These are phyloP conservation scores for Volucella inanis DNA, from an alignment of 2,888 invertebrate species.

Conservation along the genomic window DNA sequence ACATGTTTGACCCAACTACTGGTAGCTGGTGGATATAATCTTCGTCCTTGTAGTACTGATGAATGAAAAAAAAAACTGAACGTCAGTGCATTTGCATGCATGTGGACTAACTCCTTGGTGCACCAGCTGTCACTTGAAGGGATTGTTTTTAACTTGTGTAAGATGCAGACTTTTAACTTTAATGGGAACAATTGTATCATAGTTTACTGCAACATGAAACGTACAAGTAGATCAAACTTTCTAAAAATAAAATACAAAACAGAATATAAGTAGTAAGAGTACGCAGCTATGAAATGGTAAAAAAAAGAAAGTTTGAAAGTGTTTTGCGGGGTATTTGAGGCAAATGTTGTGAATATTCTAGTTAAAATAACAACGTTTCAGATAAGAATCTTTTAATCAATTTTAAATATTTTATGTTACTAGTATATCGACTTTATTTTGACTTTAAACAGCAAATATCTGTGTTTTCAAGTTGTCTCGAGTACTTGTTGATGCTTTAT, in stretches of 20 bases:
- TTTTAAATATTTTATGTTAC: neutral
- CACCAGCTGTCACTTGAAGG: conserved; percentile 9
- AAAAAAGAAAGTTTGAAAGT: too few relatives aligned
- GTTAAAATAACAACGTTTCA: too few relatives aligned
- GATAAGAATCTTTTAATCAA: too few relatives aligned
- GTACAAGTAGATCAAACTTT: neutral
- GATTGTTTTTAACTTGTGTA: neutral
- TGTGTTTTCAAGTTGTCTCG: neutral
- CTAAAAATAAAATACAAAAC: neutral
- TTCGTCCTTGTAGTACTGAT: conserved; percentile 14
- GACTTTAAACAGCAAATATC: neutral
- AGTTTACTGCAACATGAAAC: neutral
- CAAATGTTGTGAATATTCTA: too few relatives aligned
- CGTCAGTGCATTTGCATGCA: conserved; percentile 19
- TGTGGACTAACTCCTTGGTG: too few relatives aligned
- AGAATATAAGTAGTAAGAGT: too few relatives aligned
- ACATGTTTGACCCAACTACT: conserved; percentile 20
- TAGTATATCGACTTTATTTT: neutral
- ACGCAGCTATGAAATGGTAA: too few relatives aligned
- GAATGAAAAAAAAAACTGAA: neutral
- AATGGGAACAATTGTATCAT: neutral
- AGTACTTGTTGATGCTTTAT: conserved; percentile 2
- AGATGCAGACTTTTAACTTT: neutral
- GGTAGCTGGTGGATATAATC: conserved; percentile 31
- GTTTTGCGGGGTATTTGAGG: too few relatives aligned